Evolutionary conservation across 2,888 invertebrate genomes (phyloP), one percentile per base, ranked within the genome.

Genomic region (Leptopilina syphax): DNA sequence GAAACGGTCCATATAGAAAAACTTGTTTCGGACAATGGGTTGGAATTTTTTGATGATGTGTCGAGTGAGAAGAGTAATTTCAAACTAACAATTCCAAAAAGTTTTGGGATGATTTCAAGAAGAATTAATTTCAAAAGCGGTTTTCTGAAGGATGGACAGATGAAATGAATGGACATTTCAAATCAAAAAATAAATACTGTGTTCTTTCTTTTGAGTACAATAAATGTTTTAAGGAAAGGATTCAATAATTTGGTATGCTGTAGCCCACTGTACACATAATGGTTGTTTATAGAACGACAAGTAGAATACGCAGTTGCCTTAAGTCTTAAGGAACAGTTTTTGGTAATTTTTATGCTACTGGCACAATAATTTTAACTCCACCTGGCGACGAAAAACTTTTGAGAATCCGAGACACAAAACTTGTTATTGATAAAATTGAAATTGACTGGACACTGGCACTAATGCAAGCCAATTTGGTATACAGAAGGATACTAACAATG

Each of bases 241-340:
- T 57, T 13, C 9, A 13, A 13, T 5, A n/a, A 1, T 57, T n/a
- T 57, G 57, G 57, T 57, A 57, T 6, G 57, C 57, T 57, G 57
- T 57, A n/a, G 57, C 13, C 13, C 57, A 57, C n/a, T 57, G 57
- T n/a, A 13, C 57, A n/a, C n/a, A 57, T 13, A 57, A 5, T 3
- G n/a, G 57, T n/a, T 60, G 18, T 60, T 60, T 60, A 60, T n/a
- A n/a, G n/a, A 60, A 18, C 60, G 60, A n/a, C 60, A 60, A 60
- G 60, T 60, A 1, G 5, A 60, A 7, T 60, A 60, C 18, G 60
- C n/a, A n/a, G 60, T 60, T 18, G 18, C 2, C n/a, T n/a, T 60
- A 2, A 60, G 60, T 60, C 18, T n/a, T 4, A 60, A 60, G 3
- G 2, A n/a, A 7, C 1, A 27, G 60, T 60, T 3, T 60, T 60